Evolutionary conservation across 2,797 vertebrate species (phyloP), one percentile per base, ranked within the genome.

Genomic region (Enoplosus armatus): DNA sequence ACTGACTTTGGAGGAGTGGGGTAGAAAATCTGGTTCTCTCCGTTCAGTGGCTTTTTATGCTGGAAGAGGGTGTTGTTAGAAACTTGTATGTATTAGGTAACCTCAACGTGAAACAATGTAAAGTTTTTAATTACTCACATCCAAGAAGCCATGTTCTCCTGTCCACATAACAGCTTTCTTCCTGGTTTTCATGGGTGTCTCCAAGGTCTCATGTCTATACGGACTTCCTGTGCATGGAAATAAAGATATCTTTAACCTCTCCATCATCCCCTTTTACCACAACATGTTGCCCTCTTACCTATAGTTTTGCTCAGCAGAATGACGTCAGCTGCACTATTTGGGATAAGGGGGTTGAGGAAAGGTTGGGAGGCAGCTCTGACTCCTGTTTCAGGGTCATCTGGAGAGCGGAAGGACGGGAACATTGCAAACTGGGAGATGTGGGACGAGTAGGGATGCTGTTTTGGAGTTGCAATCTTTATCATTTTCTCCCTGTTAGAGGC

Each of bases 401-500:
- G 91, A 48, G 91, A 92, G 0, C 4, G 78, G 78, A 94, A 95
- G 37, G 91, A 94, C 8, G 96, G 95, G 83, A 97, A 96, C 84
- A 94, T 61, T 10, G 93, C 89, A 18, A 94, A 94, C 3, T 84
- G 93, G 60, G 93, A 93, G 82, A 93, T 96, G 86, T 97, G 95
- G 29, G 95, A 97, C 62, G 96, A 87, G 88, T 95, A 97, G 8
- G 95, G 95, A 83, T 97, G 95, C 78, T 95, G 89, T 74, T 86
- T 89, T 14, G 89, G 92, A 82, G 93, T 87, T 0, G 78, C 62
- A 50, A 83, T 82, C 56, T 87, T 91, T 66, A 92, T 90, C 81
- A 90, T 87, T 77, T 94, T 95, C 80, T 91, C 74, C 20, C 95
- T 95, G 75, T 64, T 74, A 69, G 64, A 77, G 53, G 14, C 22